Conservation (phyloP, 2,113 vertebrate genomes). For the Falco punctatus region DNA sequence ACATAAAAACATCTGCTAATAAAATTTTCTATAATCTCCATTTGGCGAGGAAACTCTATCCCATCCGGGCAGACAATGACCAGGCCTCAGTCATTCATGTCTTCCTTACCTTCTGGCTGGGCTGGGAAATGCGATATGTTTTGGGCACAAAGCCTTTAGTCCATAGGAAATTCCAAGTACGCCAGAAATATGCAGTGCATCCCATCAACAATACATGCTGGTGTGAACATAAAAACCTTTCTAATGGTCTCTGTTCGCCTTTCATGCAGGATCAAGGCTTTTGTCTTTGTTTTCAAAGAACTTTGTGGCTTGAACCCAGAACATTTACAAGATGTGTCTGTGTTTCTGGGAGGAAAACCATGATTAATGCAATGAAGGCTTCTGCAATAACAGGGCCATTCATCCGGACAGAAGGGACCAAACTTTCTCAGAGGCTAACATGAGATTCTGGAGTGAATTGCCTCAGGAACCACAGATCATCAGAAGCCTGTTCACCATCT, state of each 20-base stretch:
- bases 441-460: background rate
- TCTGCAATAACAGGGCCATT: background rate
- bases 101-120: conserved; percentile 46
- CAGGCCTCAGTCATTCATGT: conserved; percentile 25
- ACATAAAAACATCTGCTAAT: conserved; percentile 53
- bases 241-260: background rate
- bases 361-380: background rate
- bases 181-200: conserved; percentile 6
- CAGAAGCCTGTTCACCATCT: background rate
- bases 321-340: background rate
- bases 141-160: conserved; percentile 38
- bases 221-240: conserved; percentile 36
- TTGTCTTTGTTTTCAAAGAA: conserved; percentile 23
- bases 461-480: background rate
- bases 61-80: conserved; percentile 38
- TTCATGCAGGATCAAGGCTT: background rate
- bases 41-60: conserved; percentile 8
- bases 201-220: background rate
- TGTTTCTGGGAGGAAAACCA: background rate
- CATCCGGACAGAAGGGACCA: background rate
- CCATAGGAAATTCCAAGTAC: background rate
- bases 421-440: background rate
- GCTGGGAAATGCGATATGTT: background rate
- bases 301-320: background rate
- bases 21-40: conserved; percentile 34